Percentiles rank a stretch among this genome's conserved stretches.
Evolutionary conservation across 2,113 vertebrate genomes (phyloP).

Genomic region (Syngnathus typhle): DNA sequence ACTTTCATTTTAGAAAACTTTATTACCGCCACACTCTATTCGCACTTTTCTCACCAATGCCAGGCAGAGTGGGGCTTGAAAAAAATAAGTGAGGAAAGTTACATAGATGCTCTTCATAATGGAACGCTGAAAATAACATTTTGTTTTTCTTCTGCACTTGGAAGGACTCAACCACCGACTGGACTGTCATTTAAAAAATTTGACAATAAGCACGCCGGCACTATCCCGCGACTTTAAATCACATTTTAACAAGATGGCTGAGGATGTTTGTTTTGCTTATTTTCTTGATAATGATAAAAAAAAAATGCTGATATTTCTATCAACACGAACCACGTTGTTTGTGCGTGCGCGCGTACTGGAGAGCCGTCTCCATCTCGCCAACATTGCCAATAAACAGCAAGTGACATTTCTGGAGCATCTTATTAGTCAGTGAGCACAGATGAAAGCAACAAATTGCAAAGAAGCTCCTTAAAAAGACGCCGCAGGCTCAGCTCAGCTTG

Average conservation of each 20-base stretch:
- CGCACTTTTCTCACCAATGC: constrained; percentile 20
- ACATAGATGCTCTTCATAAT: background rate
- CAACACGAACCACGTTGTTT: background rate
- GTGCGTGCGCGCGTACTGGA: background rate
- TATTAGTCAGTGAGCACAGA: constrained; percentile 38
- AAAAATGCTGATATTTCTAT: constrained; percentile 13
- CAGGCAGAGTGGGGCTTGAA: constrained; percentile 3
- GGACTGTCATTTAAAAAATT: background rate
- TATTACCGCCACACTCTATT: constrained; percentile 27
- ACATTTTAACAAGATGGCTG: constrained; percentile 9
- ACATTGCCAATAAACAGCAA: constrained; percentile 31
- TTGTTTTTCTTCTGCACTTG: background rate
- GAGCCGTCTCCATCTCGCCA: constrained; percentile 27
- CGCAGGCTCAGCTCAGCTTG: constrained; percentile 29
- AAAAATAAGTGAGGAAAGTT: background rate
- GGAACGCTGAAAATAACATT: background rate
- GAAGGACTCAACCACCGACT: background rate
- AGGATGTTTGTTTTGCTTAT: constrained; percentile 6
- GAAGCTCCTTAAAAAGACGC: constrained; percentile 23
- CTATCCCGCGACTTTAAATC: constrained; percentile 7
- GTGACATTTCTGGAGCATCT: constrained; percentile 38
- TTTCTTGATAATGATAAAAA: background rate
- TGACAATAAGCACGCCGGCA: background rate
- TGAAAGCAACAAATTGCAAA: constrained; percentile 42
- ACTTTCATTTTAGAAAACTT: constrained; percentile 52